phyloP scores from a whole-genome alignment of 2,113 vertebrate species.

The Cyanocitta stelleri region DNA sequence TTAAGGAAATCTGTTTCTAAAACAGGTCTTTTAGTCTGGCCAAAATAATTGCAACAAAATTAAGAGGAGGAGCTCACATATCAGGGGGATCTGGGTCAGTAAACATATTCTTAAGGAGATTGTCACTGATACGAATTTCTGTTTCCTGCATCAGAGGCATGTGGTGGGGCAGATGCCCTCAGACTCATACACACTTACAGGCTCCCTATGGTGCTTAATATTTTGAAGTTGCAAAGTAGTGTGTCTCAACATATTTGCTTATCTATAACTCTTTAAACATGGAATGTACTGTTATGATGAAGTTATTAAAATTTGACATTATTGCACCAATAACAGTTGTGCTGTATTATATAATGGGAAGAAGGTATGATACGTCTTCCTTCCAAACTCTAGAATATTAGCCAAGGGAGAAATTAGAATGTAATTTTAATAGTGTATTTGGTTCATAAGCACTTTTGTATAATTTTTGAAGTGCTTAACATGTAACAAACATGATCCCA shows the following conservation, averaged over 20 bases:
- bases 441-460: neutral
- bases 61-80: neutral
- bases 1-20: neutral
- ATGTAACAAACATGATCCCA: neutral
- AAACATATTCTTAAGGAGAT: neutral
- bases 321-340: neutral
- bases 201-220: neutral
- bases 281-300: neutral
- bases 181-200: neutral
- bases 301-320: neutral
- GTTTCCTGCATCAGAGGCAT: fast-evolving
- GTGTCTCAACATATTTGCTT: neutral
- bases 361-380: neutral
- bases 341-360: neutral
- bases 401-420: slow-evolving; percentile 10
- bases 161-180: neutral
- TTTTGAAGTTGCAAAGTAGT: neutral
- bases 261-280: neutral
- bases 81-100: neutral
- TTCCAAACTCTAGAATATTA: neutral
- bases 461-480: slow-evolving; percentile 3
- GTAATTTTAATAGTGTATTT: slow-evolving; percentile 18
- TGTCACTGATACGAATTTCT: neutral
- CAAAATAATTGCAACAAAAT: neutral
- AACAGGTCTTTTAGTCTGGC: neutral